Evolutionary conservation across 2,888 invertebrate species (phyloP), one percentile per base, ranked within the genome.

Genomic region (Ormyrus pomaceus): DNA sequence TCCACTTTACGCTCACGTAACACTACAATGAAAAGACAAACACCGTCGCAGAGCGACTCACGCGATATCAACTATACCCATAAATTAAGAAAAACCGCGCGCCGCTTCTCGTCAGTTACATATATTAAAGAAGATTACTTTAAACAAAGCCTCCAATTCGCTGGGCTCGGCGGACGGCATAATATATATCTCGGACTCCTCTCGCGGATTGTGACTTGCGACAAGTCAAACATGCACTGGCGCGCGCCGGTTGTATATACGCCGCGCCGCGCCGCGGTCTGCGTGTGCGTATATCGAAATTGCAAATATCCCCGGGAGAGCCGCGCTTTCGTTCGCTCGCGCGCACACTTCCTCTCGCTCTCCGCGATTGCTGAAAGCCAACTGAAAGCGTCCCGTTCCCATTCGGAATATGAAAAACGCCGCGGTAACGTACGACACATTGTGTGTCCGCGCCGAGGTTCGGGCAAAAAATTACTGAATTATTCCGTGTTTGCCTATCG

Each of bases 301-400:
- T 46, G 55, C 61, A 69, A 76, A 62, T 68, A 45, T 34, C 48
- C 48, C 6, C 65, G n/a, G 62, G 51, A 46, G 19, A 45, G 19
- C 19, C 19, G 19, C 48, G 53, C 50, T 59, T 58, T 45, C 55
- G 68, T 34, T 2, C 34, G 34, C 48, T 45, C 50, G 45, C 50
- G 45, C 50, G 66, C 51, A 19, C 59, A 55, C 68, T 76, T 62
- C 68, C 69, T 68, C 68, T 69, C 75, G 61, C 68, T 55, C 53
- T 53, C 34, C 34, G 34, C 66, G 46, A 64, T 13, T 11, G 64
- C 64, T 73, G 19, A 19, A 73, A 73, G 64, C 55, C 13, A 56
- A 65, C 73, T 56, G 64, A 72, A 34, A 53, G 62, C 58, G 62
- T 55, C 53, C 10, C 58, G 62, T 55, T 53, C 10, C 62, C 53